These are phyloP conservation scores for Poecile montanus DNA, from an alignment of 2,797 vertebrate genomes.

Conservation along the genomic window DNA sequence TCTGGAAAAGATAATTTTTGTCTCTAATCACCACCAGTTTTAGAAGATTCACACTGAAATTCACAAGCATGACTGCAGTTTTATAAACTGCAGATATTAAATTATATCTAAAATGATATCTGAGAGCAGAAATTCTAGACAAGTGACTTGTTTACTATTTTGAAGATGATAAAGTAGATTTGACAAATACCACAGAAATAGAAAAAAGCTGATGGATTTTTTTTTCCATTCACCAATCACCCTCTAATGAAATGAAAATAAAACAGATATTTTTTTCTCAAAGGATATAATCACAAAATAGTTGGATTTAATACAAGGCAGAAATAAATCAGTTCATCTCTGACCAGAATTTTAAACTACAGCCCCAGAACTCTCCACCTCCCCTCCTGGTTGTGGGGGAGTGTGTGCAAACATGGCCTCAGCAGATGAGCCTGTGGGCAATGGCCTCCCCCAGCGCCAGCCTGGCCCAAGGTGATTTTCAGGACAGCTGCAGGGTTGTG, in stretches of 20 bases:
- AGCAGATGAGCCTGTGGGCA: background rate
- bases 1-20: background rate
- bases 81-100: background rate
- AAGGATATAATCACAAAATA: background rate
- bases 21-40: background rate
- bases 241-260: background rate
- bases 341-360: background rate
- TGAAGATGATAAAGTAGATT: background rate
- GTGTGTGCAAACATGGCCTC: background rate
- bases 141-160: background rate
- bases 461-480: background rate
- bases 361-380: background rate
- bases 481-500: no score
- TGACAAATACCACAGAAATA: background rate
- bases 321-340: background rate
- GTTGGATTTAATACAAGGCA: background rate
- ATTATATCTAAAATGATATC: fast-evolving
- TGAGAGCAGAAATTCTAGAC: background rate
- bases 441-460: background rate
- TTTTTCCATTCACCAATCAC: background rate
- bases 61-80: background rate
- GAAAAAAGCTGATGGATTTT: background rate
- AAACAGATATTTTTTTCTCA: background rate
- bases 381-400: no score
- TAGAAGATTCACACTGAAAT: background rate